A percentile compares a stretch with the other conserved stretches of the same genome.
These are phyloP conservation scores for Lacanobia wlatinum DNA, from an alignment of 2,888 invertebrate genomes.

Conservation along the genomic window DNA sequence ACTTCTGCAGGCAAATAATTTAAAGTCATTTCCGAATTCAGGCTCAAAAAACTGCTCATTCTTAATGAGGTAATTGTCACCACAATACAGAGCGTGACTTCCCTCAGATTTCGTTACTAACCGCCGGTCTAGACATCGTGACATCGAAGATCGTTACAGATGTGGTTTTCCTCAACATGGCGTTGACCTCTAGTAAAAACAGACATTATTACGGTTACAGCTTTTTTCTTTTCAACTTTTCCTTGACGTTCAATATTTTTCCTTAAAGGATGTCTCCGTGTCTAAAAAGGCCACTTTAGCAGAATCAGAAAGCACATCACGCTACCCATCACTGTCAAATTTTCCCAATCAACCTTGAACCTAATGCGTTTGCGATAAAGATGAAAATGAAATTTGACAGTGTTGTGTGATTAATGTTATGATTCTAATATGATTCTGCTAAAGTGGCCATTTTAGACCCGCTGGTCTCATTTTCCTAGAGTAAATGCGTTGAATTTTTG, in stretches of 20 bases:
- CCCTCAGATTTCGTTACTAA: slow-evolving; percentile 38
- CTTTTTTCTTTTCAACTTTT: slow-evolving; percentile 35
- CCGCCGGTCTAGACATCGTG: slow-evolving; percentile 54
- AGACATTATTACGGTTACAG: slow-evolving; percentile 14
- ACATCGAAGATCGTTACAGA: slow-evolving; percentile 34
- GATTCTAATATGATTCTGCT: no score
- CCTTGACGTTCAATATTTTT: slow-evolving; percentile 10
- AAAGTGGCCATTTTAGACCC: no score
- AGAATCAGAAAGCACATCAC: no score
- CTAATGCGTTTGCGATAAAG: no score
- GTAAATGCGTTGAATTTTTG: not conserved
- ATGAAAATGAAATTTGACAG: no score
- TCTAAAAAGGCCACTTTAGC: no score
- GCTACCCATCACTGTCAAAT: no score
- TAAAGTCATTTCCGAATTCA: no score
- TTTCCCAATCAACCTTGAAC: no score
- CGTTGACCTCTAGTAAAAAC: slow-evolving; percentile 53
- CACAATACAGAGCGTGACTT: slow-evolving; percentile 27
- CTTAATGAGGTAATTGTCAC: slow-evolving; percentile 13
- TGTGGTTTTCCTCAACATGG: slow-evolving; percentile 63
- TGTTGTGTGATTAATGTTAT: no score
- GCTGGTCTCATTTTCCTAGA: not conserved
- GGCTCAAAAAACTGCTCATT: not conserved
- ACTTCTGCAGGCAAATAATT: no score
- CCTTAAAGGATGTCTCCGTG: slow-evolving; percentile 19